phyloP scores from a whole-genome alignment of 2,888 invertebrate species.

The Rhamphomyia laevipes region DNA sequence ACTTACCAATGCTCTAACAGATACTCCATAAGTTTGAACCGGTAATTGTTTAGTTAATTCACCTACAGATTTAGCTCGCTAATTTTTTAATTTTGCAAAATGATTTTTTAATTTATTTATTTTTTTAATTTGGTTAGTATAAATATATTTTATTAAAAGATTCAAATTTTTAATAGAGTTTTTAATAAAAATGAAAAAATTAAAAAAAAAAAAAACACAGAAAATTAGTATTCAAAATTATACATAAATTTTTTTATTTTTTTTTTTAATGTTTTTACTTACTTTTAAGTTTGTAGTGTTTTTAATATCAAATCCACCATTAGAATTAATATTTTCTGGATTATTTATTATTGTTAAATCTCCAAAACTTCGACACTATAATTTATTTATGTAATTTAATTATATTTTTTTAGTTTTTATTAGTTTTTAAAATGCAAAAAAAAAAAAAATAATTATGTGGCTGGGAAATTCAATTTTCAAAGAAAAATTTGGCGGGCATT shows the following conservation, averaged over 20 bases:
- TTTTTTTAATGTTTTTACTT: conserved; percentile 9
- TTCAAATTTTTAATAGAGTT: not conserved
- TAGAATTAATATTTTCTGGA: conserved; percentile 3
- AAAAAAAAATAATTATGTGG: not conserved
- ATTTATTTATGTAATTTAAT: no score
- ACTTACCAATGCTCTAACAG: conserved; percentile 51
- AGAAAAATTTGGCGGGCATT: not conserved
- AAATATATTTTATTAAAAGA: not conserved
- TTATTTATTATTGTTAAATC: conserved; percentile 17
- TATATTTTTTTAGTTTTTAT: no score
- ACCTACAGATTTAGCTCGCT: conserved; percentile 20
- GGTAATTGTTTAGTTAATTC: conserved; percentile 7
- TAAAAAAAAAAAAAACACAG: conserved; percentile 6
- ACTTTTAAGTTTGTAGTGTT: conserved; percentile 13
- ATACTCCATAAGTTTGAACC: conserved; percentile 39
- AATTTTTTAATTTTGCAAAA: no score
- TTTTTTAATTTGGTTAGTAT: not conserved
- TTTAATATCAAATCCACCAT: not conserved
- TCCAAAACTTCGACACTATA: conserved; percentile 21
- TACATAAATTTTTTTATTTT: no score
- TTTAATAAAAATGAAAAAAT: not conserved
- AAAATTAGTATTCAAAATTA: not conserved
- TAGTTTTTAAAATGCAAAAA: conserved; percentile 1
- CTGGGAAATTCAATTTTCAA: not conserved
- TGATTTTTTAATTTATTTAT: not conserved